A percentile compares a stretch with the other conserved stretches of the same genome.
These are phyloP conservation scores for Zaprionus nigranus DNA, from an alignment of 1,140 invertebrate species.

Conservation along the genomic window DNA sequence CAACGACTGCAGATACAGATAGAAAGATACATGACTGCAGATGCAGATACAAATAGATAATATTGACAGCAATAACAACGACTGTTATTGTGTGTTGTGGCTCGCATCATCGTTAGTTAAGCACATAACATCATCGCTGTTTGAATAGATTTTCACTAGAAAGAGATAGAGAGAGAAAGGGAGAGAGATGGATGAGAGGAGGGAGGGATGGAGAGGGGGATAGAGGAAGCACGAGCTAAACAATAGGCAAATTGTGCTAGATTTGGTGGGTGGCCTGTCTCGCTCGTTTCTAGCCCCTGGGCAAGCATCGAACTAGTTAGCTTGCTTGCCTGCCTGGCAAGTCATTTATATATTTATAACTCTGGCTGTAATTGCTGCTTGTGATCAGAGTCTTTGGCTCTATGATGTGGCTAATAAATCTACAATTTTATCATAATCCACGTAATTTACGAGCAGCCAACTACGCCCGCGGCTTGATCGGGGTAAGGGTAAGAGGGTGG, in stretches of 20 bases:
- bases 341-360: constrained; percentile 50
- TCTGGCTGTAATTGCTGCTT: constrained; percentile 55
- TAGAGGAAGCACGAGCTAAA: background rate
- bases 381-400: constrained; percentile 17
- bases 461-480: constrained; percentile 27
- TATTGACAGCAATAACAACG: constrained; percentile 19
- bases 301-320: constrained; percentile 66
- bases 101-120: constrained; percentile 32
- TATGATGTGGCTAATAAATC: constrained; percentile 60
- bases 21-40: constrained; percentile 5
- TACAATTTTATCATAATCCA: constrained; percentile 62
- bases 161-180: too few species aligned
- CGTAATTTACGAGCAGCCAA: constrained; percentile 46
- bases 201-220: too few species aligned
- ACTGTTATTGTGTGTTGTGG: constrained; percentile 26
- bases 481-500: background rate
- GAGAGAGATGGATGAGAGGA: background rate
- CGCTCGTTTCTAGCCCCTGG: constrained; percentile 36
- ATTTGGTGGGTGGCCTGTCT: constrained; percentile 55
- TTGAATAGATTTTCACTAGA: background rate
- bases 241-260: constrained; percentile 6
- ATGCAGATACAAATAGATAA: constrained; percentile 19
- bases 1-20: background rate
- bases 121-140: background rate
- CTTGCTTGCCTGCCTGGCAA: constrained; percentile 38